phyloP scores from a whole-genome alignment of 2,797 vertebrate genomes.

The Dermochelys coriacea region DNA sequence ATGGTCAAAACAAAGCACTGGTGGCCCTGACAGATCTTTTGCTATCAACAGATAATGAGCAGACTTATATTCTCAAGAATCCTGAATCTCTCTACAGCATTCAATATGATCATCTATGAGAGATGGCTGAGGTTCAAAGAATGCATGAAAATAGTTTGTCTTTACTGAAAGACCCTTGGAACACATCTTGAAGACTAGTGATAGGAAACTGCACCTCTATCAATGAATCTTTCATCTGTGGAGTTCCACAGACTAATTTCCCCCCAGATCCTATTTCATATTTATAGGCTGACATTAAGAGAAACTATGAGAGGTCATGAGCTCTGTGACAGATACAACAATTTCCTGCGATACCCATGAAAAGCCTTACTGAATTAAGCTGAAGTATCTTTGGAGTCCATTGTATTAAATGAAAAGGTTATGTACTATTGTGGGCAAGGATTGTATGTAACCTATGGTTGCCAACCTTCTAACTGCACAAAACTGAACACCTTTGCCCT shows the following conservation, averaged over 20 bases:
- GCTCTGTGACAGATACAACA: no score
- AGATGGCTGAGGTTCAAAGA: neutral
- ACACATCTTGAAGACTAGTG: neutral
- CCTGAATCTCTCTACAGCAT: neutral
- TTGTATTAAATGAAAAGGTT: neutral
- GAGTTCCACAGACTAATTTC: neutral
- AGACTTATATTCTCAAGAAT: neutral
- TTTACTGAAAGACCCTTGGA: neutral
- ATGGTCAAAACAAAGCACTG: neutral
- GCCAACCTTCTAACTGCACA: no score
- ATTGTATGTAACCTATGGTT: neutral
- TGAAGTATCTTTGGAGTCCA: neutral
- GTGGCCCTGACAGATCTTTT: neutral
- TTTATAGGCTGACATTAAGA: neutral
- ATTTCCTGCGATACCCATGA: neutral
- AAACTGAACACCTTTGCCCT: no score
- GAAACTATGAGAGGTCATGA: neutral
- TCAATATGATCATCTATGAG: rapidly evolving
- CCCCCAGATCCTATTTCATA: neutral
- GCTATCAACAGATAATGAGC: neutral
- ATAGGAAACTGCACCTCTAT: neutral
- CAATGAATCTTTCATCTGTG: neutral
- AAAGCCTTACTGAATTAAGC: neutral
- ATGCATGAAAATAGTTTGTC: neutral
- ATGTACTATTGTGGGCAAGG: neutral